These are phyloP conservation scores for Dynastes grantii DNA, from an alignment of 2,888 invertebrate species.

Conservation along the genomic window DNA sequence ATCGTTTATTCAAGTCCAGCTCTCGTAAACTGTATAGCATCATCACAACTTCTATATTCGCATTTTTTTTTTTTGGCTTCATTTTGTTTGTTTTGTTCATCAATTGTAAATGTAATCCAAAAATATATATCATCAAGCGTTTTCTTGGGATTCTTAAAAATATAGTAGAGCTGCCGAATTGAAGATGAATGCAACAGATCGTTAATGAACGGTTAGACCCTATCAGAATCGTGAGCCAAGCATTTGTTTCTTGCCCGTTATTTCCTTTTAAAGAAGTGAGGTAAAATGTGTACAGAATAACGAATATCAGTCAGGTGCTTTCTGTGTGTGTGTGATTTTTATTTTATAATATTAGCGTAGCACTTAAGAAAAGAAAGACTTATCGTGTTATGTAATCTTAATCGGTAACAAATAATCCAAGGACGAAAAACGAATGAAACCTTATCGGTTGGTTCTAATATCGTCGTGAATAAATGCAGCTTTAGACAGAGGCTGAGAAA, in stretches of 20 bases:
- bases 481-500: too few species aligned
- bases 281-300: neutral
- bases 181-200: neutral
- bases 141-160: conserved; percentile 14
- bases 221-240: neutral
- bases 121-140: conserved; percentile 34
- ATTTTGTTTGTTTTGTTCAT: conserved; percentile 4
- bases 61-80: neutral
- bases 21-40: too few species aligned
- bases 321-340: neutral
- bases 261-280: neutral
- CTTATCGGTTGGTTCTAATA: neutral
- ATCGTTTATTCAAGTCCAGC: too few species aligned
- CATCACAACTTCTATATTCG: neutral
- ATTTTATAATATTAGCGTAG: neutral
- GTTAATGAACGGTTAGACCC: neutral
- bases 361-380: neutral
- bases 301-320: conserved; percentile 21
- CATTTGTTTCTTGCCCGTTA: neutral
- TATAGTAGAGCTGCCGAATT: conserved; percentile 17
- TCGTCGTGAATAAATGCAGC: conserved; percentile 8
- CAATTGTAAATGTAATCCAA: conserved; percentile 44
- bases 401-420: neutral
- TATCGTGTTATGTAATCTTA: neutral
- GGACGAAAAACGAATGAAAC: neutral